Evolutionary conservation across 2,113 vertebrate genomes (phyloP), one percentile per base, ranked within the genome.

Genomic region (Phoxinus phoxinus): DNA sequence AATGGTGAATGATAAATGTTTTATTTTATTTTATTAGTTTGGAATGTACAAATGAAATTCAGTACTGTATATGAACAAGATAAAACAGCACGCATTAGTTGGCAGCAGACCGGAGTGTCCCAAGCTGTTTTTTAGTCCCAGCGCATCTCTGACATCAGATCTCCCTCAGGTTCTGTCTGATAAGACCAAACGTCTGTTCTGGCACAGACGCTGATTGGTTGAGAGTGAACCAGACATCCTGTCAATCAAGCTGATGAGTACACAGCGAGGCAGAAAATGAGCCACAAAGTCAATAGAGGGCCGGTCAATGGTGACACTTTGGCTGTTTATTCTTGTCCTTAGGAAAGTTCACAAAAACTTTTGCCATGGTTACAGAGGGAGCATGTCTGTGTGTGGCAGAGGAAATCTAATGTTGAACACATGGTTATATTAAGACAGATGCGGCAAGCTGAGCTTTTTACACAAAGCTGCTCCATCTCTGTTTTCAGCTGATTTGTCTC

Each of bases 231-330:
- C 63, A 72, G 67, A 84, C 63, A 44, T 80, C 21, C 58, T 56
- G 78, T 86, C 71, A 72, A 21, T 75, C 85, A 65, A 48, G 53
- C 25, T 46, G 73, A 69, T 83, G 78, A 86, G 63, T 82, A 83
- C 63, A 77, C 86, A 76, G 53, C 32, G 37, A 78, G 56, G 86
- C n/a, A 41, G 83, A 84, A 80, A 84, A 87, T 67, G 41, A 87
- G 48, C 74, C 80, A 46, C 27, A 67, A 80, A 87, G 82, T 81
- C 86, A 78, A 81, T 87, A 81, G n/a, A 73, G 58, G n/a, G 27
- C 12, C 65, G 27, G 41, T 80, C 44, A 74, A 56, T 63, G 77
- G 53, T 59, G 59, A 76, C 56, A 83, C 23, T 71, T 61, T 56
- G 44, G 21, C 32, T 71, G 32, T 85, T 86, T 74, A 84, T 73